Evolutionary conservation across 2,113 vertebrate genomes (phyloP).

Genomic region (Cyphomyrus plagiostoma): DNA sequence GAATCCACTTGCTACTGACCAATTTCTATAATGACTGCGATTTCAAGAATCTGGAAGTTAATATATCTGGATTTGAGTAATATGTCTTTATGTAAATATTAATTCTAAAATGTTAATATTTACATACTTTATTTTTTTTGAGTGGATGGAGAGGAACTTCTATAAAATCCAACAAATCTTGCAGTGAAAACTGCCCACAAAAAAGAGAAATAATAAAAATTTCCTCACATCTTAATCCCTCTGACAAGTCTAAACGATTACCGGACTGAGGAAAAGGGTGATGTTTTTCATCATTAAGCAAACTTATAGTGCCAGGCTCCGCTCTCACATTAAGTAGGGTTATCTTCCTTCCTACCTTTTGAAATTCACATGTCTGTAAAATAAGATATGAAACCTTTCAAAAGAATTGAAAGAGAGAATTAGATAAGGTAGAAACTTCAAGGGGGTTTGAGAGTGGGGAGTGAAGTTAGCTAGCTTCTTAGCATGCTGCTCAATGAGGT

Average conservation of each 20-base stretch:
- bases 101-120: neutral
- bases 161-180: neutral
- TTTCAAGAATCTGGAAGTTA: neutral
- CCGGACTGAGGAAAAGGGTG: neutral
- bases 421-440: neutral
- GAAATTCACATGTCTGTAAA: neutral
- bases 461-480: neutral
- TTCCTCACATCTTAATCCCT: neutral
- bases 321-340: neutral
- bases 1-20: neutral
- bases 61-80: neutral
- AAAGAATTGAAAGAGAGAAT: neutral
- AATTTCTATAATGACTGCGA: neutral
- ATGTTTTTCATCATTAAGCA: constrained; percentile 8
- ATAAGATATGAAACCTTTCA: neutral
- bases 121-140: neutral
- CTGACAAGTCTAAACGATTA: neutral
- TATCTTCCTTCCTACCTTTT: neutral
- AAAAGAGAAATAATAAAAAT: neutral
- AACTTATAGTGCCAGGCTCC: neutral
- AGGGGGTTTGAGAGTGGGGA: too few relatives aligned
- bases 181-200: neutral
- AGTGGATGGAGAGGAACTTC: neutral
- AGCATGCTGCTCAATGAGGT: neutral
- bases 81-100: neutral